Evolutionary conservation across 2,113 vertebrate species (phyloP).

Genomic region (Siniperca chuatsi): DNA sequence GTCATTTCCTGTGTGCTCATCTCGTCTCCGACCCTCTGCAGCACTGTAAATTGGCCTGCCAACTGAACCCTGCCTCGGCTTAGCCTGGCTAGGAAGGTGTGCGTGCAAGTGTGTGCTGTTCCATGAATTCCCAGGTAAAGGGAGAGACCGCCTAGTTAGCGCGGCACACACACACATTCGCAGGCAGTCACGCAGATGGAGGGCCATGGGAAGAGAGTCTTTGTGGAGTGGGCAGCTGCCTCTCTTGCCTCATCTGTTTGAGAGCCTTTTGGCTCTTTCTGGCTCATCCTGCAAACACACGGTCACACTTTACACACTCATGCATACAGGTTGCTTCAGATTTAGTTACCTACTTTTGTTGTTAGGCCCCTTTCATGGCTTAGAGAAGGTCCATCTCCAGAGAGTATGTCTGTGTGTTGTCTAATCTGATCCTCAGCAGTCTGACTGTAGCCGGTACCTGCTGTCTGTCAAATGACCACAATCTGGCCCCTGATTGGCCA

Average conservation of each 20-base stretch:
- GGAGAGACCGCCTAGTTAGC: constrained; percentile 11
- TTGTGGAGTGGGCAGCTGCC: constrained; percentile 56
- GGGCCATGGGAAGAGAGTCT: constrained; percentile 18
- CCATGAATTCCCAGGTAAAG: constrained; percentile 48
- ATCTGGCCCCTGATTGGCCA: constrained; percentile 40
- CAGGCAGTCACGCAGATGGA: constrained; percentile 46
- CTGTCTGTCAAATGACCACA: constrained; percentile 37
- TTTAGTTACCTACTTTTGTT: constrained; percentile 30
- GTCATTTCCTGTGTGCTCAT: constrained; percentile 75
- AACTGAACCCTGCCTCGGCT: constrained; percentile 61
- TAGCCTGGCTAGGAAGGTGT: constrained; percentile 37
- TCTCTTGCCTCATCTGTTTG: constrained; percentile 70
- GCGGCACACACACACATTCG: constrained; percentile 10
- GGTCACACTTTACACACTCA: not conserved
- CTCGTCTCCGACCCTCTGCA: constrained; percentile 55
- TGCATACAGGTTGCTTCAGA: constrained; percentile 22
- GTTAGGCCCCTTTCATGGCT: constrained; percentile 1
- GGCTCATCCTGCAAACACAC: constrained; percentile 52
- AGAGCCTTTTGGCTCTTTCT: constrained; percentile 70
- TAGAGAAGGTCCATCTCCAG: constrained; percentile 1
- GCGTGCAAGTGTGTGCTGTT: constrained; percentile 25
- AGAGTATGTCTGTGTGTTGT: not conserved
- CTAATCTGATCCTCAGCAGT: constrained; percentile 2
- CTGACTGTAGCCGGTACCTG: not conserved
- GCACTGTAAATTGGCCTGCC: constrained; percentile 65